These are phyloP conservation scores for Microplitis manilae DNA, from an alignment of 2,888 invertebrate species.

Conservation along the genomic window DNA sequence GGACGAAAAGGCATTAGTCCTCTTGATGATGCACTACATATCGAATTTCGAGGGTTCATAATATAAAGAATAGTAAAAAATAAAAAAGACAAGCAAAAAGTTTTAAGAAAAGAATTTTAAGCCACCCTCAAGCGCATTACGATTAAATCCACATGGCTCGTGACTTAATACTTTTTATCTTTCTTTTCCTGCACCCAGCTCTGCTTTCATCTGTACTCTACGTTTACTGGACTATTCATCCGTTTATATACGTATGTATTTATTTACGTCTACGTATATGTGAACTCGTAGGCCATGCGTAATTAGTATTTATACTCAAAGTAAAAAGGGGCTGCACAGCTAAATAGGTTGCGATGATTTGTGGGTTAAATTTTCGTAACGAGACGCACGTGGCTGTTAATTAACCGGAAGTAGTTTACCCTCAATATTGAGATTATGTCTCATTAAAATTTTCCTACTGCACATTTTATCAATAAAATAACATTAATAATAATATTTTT, in stretches of 20 bases:
- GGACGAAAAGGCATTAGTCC: slow-evolving; percentile 33
- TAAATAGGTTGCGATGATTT: slow-evolving; percentile 55
- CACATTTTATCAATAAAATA: background rate
- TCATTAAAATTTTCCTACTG: slow-evolving; percentile 25
- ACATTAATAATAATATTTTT: too few species aligned
- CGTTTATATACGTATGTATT: background rate
- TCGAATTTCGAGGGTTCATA: slow-evolving; percentile 44
- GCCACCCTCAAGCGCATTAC: slow-evolving; percentile 21
- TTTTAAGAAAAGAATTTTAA: slow-evolving; percentile 43
- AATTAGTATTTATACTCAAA: slow-evolving; percentile 62
- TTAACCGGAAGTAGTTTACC: slow-evolving; percentile 51
- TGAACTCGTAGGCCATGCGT: slow-evolving; percentile 52
- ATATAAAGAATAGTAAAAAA: background rate
- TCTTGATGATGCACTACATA: slow-evolving; percentile 41
- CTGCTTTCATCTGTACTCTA: background rate
- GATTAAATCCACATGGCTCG: slow-evolving; percentile 24
- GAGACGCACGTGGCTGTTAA: slow-evolving; percentile 65
- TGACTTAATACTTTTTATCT: slow-evolving; percentile 5
- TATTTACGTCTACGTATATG: slow-evolving; percentile 12
- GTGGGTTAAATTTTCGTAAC: slow-evolving; percentile 60
- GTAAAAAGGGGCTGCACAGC: background rate
- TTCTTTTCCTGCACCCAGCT: background rate
- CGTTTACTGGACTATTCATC: background rate
- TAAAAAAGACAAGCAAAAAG: background rate
- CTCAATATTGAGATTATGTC: slow-evolving; percentile 30